Evolutionary conservation across 2,797 vertebrate species (phyloP).

Genomic region (Neosilurus hyrtlii): DNA sequence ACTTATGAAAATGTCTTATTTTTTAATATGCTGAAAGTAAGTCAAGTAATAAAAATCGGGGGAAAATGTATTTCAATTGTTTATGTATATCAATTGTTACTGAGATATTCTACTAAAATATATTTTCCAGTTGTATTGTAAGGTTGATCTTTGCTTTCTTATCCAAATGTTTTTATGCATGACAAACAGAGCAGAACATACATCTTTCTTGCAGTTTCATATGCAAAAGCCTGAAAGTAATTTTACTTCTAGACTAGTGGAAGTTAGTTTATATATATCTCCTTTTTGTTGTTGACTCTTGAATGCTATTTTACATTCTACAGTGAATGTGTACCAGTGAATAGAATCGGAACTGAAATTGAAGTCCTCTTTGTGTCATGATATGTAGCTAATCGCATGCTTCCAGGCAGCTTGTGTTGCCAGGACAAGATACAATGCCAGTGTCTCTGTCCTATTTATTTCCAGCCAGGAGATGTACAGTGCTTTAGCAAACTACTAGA

Average conservation of each 20-base stretch:
- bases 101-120: not conserved
- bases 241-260: not conserved
- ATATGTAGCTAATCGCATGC: constrained; percentile 43
- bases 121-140: not conserved
- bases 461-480: constrained; percentile 27
- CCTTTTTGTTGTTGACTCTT: not conserved
- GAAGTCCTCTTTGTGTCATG: constrained; percentile 45
- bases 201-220: not conserved
- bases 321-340: constrained; percentile 17
- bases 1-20: too few relatives aligned
- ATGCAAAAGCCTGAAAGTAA: not conserved
- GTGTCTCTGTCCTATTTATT: constrained; percentile 43
- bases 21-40: too few relatives aligned
- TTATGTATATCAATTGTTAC: too few relatives aligned
- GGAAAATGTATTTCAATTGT: too few relatives aligned
- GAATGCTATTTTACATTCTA: too few relatives aligned
- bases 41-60: too few relatives aligned
- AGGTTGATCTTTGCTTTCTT: not conserved
- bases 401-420: constrained; percentile 48
- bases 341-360: constrained; percentile 38
- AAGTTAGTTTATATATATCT: not conserved
- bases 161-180: not conserved
- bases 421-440: constrained; percentile 48
- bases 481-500: constrained; percentile 12
- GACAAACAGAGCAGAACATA: not conserved